Base-by-base conservation (phyloP, 2,888 invertebrate genomes). In the Tetramorium bicarinatum region DNA sequence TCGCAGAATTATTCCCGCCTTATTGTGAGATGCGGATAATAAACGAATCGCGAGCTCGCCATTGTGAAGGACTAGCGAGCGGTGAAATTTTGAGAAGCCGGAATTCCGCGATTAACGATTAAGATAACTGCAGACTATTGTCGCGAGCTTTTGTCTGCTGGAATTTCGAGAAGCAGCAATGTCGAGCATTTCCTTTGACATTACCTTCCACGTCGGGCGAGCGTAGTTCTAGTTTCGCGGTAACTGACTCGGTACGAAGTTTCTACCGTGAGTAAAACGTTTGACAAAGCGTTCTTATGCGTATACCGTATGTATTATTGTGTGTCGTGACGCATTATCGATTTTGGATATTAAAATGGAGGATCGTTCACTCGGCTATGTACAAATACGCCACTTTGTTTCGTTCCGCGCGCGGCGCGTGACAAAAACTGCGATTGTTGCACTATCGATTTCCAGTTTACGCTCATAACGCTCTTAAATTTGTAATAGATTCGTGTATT, bases 181-280 rank as follows among this genome's bases (percentile, higher is more conserved):
- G 75, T 64, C 75, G 75, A 62, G 75, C 72, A 79, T 71, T 79
- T 79, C 72, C 79, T 79, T 71, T 47, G 59, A 79, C 47, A 77
- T 77, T 77, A 79, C 56, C 29, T 25, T 47, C 18, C 38, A 59
- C 34, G 38, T 71, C 21, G 69, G 29, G 44, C 79, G 54, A 41
- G 29, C 34, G 47, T 59, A 79, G 44, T 47, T 79, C 44, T 47
- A 67, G 71, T 56, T 69, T 69, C 52, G 21, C 18, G 29, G 44
- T 79, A 71, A 47, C 47, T 59, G 44, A 56, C 47, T 71, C 25
- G 47, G 47, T 9, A 59, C 59, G 6, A 56, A 71, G 56, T 71
- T 79, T 6, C 44, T 52, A 59, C 18, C 13, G 34, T 21, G 25
- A 47, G 34, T 25, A 47, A 79, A 77, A 79, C 47, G 71, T 59